Conservation (phyloP, 2,113 vertebrate genomes). For the Toxostoma redivivum region DNA sequence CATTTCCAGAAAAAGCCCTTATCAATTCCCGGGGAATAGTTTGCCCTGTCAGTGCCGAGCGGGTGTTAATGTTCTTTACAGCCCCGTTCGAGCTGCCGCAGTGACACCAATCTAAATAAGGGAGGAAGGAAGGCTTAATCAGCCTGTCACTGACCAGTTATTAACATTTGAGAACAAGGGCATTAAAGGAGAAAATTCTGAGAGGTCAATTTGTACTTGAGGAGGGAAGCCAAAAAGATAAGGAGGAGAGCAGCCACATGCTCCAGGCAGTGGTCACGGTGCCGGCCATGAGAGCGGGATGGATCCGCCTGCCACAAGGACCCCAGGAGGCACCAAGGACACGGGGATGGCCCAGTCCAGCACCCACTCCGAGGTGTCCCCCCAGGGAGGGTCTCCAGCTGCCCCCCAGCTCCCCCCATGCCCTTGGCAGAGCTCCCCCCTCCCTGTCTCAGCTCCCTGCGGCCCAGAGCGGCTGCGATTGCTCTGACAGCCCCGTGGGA, state of each 20-base stretch:
- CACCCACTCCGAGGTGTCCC: neutral
- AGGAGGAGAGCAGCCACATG: neutral
- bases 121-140: slow-evolving; percentile 67
- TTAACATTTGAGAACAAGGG: slow-evolving; percentile 74
- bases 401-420: neutral
- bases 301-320: fast-evolving
- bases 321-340: neutral
- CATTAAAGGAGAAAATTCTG: slow-evolving; percentile 63
- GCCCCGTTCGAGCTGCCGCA: slow-evolving; percentile 44
- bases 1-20: slow-evolving; percentile 65
- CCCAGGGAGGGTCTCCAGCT: neutral
- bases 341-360: fast-evolving
- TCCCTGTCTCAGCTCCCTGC: fast-evolving
- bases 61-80: slow-evolving; percentile 65
- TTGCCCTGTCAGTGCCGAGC: slow-evolving; percentile 38
- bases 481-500: slow-evolving; percentile 38
- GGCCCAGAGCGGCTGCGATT: neutral
- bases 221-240: slow-evolving; percentile 35
- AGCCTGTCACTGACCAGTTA: slow-evolving; percentile 73
- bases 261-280: neutral
- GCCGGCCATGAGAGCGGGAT: fast-evolving
- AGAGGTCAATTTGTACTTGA: slow-evolving; percentile 71
- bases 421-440: neutral
- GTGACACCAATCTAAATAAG: slow-evolving; percentile 72
- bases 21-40: slow-evolving; percentile 68